Conservation (phyloP, 2,797 vertebrate genomes). For the Alosa sapidissima region DNA sequence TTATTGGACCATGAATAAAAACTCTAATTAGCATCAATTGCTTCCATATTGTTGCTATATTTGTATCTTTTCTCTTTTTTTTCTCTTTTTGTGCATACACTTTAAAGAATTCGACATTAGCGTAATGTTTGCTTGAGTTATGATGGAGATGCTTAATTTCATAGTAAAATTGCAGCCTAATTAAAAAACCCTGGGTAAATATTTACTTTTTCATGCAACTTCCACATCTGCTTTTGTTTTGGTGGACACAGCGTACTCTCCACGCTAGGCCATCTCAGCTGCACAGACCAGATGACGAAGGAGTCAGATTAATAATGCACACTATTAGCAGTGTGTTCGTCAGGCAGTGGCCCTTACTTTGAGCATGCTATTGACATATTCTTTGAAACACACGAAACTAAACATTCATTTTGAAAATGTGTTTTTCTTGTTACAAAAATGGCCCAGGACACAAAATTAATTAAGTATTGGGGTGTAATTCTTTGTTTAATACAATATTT, state of each 20-base stretch:
- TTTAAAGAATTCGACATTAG: slow-evolving; percentile 51
- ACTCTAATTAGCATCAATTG: slow-evolving; percentile 82
- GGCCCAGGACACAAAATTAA: slow-evolving; percentile 1
- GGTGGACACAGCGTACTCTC: slow-evolving; percentile 37
- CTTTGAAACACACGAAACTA: background rate
- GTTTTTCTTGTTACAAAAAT: slow-evolving; percentile 14
- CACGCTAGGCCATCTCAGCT: slow-evolving; percentile 42
- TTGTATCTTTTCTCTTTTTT: slow-evolving; percentile 58
- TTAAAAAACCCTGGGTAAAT: slow-evolving; percentile 72
- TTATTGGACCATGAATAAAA: slow-evolving; percentile 77
- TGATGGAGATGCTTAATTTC: slow-evolving; percentile 73
- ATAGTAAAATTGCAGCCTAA: slow-evolving; percentile 68
- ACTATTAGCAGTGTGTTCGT: background rate
- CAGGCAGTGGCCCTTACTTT: background rate
- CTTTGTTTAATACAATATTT: slow-evolving; percentile 18
- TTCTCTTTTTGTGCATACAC: slow-evolving; percentile 37
- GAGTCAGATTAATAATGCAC: slow-evolving; percentile 36
- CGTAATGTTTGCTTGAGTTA: slow-evolving; percentile 60
- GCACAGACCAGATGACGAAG: slow-evolving; percentile 36
- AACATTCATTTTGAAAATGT: slow-evolving; percentile 10
- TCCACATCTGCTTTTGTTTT: slow-evolving; percentile 63
- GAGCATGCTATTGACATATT: background rate
- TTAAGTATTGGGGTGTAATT: slow-evolving; percentile 3
- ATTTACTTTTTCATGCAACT: slow-evolving; percentile 66
- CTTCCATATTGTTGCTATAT: slow-evolving; percentile 80